Evolutionary conservation across 1,140 invertebrate genomes (phyloP).

Genomic region (Hydropsyche tenuis): DNA sequence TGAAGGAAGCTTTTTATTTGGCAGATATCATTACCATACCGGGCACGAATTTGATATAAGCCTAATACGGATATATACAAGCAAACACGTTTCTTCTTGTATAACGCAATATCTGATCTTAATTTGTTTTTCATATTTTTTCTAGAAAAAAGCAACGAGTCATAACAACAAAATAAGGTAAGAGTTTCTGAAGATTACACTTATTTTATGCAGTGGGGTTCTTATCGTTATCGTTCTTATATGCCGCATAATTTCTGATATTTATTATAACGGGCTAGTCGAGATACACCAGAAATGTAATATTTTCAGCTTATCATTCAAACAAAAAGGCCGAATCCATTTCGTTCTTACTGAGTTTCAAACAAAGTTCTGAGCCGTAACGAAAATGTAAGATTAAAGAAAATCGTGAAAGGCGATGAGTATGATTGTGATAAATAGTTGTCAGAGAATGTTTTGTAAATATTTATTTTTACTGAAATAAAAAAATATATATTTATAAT

Average conservation of each 20-base stretch:
- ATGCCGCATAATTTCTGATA: no score
- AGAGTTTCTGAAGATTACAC: no score
- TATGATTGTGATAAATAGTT: neutral
- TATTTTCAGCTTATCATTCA: no score
- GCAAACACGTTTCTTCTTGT: neutral
- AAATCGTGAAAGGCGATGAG: neutral
- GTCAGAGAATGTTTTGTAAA: neutral
- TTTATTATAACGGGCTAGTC: no score
- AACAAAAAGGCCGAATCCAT: no score
- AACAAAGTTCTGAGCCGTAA: neutral
- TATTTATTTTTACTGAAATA: no score
- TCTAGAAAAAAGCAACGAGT: no score
- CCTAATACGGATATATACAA: conserved; percentile 13
- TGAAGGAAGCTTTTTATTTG: neutral
- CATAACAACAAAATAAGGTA: no score
- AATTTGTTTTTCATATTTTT: neutral
- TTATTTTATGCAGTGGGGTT: no score
- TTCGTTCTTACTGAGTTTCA: neutral
- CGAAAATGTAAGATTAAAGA: conserved; percentile 9
- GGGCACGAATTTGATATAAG: conserved; percentile 14
- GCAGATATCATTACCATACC: conserved; percentile 11
- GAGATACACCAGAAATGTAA: no score
- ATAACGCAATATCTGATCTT: neutral
- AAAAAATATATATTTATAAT: no score
- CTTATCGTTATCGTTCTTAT: no score